phyloP scores from a whole-genome alignment of 2,797 vertebrate species.

The Takifugu rubripes region DNA sequence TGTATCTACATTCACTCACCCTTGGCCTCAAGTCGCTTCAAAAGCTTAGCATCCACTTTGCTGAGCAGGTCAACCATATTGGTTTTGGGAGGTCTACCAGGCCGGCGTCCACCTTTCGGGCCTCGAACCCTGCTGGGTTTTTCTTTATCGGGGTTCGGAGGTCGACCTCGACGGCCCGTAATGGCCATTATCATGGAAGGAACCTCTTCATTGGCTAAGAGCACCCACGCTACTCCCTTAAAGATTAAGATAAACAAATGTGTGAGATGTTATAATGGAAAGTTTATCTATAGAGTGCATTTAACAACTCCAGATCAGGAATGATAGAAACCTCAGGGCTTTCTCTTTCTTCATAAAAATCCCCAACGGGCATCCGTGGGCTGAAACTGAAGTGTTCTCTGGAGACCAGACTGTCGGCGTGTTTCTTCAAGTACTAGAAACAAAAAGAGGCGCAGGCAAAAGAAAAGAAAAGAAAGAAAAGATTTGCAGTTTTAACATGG shows the following conservation, averaged over 20 bases:
- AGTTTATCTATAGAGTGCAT: not conserved
- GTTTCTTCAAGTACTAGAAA: constrained; percentile 87
- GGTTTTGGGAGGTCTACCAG: constrained; percentile 89
- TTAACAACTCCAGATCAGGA: not conserved
- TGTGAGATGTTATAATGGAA: not conserved
- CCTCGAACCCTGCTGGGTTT: constrained; percentile 59
- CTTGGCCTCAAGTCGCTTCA: constrained; percentile 86
- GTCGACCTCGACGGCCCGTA: constrained; percentile 91
- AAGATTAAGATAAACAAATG: constrained; percentile 5
- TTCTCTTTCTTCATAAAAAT: constrained; percentile 93
- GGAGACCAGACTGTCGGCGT: constrained; percentile 81
- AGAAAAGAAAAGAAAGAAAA: not conserved
- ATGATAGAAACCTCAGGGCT: constrained; percentile 81
- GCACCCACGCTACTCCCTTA: constrained; percentile 88
- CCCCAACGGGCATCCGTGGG: constrained; percentile 95
- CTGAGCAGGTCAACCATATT: constrained; percentile 86
- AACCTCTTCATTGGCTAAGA: constrained; percentile 89
- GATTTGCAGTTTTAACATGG: not conserved
- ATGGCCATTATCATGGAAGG: constrained; percentile 96
- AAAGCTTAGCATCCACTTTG: constrained; percentile 86
- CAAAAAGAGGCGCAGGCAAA: not conserved
- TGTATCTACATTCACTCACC: constrained; percentile 66
- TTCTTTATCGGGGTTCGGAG: constrained; percentile 89
- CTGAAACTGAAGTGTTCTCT: constrained; percentile 99
- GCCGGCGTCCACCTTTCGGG: constrained; percentile 77